Percentiles rank a stretch among this genome's conserved stretches.
Evolutionary conservation across 2,113 vertebrate species (phyloP).

Genomic region (Diadophis punctatus): DNA sequence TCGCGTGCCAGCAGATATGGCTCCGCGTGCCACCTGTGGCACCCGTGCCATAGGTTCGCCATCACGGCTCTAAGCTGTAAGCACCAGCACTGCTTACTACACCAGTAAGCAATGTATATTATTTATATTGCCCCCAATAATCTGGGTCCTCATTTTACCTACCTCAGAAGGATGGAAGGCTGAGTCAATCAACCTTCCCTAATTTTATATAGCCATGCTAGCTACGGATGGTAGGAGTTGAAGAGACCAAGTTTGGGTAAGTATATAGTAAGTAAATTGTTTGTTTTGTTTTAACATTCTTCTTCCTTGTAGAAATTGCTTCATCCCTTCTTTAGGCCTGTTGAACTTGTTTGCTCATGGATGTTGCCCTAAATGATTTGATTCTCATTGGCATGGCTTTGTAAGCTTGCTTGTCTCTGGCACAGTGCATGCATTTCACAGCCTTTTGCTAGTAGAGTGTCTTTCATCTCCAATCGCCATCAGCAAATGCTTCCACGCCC

Average conservation of each 20-base stretch:
- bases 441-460: not conserved
- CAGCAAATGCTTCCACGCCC: conserved; percentile 1
- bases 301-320: not conserved
- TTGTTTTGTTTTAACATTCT: not conserved
- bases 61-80: too few species aligned
- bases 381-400: not conserved
- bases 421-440: not conserved
- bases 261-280: not conserved
- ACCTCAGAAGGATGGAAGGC: too few species aligned
- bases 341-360: conserved; percentile 13
- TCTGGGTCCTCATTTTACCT: too few species aligned
- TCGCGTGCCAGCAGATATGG: too few species aligned
- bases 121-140: too few species aligned
- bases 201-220: not conserved
- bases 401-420: not conserved
- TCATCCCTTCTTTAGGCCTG: conserved; percentile 1
- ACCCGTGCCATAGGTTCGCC: too few species aligned
- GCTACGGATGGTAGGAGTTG: not conserved
- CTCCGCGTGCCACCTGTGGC: too few species aligned
- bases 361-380: conserved; percentile 10
- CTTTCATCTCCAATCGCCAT: not conserved
- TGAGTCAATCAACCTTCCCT: not conserved
- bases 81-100: too few species aligned
- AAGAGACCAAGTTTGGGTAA: not conserved
- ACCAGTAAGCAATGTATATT: too few species aligned